Conservation (phyloP, 2,113 vertebrate genomes). For the Lamprologus sp. region DNA sequence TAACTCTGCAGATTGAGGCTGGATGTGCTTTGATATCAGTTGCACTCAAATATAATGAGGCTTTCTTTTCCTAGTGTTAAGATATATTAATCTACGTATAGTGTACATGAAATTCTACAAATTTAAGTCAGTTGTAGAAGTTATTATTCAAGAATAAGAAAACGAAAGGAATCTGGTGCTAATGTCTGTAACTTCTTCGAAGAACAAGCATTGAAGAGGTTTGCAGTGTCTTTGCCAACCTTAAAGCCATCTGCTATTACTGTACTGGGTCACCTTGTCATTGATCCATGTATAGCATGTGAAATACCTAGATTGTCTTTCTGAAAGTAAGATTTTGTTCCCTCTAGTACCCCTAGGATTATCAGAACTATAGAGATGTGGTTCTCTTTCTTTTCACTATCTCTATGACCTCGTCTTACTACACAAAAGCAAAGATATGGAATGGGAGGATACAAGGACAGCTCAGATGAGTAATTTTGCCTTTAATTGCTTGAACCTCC, state of each 20-base stretch:
- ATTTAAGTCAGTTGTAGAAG: not conserved
- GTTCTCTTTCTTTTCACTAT: slow-evolving; percentile 18
- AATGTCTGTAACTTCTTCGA: not conserved
- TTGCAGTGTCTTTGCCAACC: slow-evolving; percentile 16
- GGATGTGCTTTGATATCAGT: slow-evolving; percentile 4
- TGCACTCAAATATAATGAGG: not conserved
- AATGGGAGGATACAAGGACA: slow-evolving; percentile 46
- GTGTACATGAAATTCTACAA: not conserved
- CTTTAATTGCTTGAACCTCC: slow-evolving; percentile 67
- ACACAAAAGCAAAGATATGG: slow-evolving; percentile 18
- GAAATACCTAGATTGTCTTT: slow-evolving; percentile 45
- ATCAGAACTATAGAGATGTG: not conserved
- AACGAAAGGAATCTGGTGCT: not conserved
- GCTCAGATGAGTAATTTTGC: slow-evolving; percentile 66
- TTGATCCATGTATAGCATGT: slow-evolving; percentile 34
- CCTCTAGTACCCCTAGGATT: slow-evolving; percentile 17
- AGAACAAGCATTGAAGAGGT: slow-evolving; percentile 13
- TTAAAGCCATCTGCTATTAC: slow-evolving; percentile 14
- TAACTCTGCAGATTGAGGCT: not conserved
- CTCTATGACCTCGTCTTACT: slow-evolving; percentile 48
- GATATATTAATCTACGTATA: not conserved
- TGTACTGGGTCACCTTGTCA: slow-evolving; percentile 51
- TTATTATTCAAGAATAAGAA: not conserved
- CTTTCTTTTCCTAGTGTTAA: not conserved
- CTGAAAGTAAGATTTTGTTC: slow-evolving; percentile 23